phyloP scores from a whole-genome alignment of 1,140 invertebrate genomes.

The Cyrtorhinus lividipennis region DNA sequence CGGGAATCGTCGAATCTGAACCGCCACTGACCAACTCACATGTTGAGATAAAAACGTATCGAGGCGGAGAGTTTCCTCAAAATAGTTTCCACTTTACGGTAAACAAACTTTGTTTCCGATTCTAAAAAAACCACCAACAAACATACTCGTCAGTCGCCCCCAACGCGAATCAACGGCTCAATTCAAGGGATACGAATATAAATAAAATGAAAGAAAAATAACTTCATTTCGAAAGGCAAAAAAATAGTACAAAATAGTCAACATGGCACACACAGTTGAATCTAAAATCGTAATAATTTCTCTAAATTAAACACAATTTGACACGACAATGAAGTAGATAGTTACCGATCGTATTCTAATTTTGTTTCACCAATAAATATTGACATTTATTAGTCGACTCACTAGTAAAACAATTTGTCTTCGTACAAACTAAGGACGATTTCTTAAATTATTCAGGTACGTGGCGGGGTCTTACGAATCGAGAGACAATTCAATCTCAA shows the following conservation, averaged over 20 bases:
- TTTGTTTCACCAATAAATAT: too few species aligned
- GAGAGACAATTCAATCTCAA: not conserved
- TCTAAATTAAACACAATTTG: too few species aligned
- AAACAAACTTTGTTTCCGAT: not conserved
- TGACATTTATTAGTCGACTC: too few species aligned
- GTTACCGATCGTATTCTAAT: too few species aligned
- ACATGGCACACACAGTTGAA: not conserved
- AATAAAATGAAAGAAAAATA: not conserved
- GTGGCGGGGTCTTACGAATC: not conserved
- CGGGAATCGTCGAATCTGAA: too few species aligned
- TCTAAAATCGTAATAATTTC: too few species aligned
- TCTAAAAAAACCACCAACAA: not conserved
- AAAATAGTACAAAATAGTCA: not conserved
- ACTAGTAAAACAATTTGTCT: too few species aligned
- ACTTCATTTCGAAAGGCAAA: not conserved
- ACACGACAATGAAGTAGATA: too few species aligned
- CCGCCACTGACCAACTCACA: too few species aligned
- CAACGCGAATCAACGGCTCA: too few species aligned
- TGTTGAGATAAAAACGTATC: not conserved
- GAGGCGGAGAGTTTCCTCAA: not conserved
- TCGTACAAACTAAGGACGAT: not conserved
- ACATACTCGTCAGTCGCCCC: not conserved
- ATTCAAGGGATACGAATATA: too few species aligned
- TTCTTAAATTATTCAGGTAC: slow-evolving; percentile 1
- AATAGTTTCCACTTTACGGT: not conserved